Evolutionary conservation across 2,797 vertebrate species (phyloP), one percentile per base, ranked within the genome.

Genomic region (Xiphophorus birchmanni): DNA sequence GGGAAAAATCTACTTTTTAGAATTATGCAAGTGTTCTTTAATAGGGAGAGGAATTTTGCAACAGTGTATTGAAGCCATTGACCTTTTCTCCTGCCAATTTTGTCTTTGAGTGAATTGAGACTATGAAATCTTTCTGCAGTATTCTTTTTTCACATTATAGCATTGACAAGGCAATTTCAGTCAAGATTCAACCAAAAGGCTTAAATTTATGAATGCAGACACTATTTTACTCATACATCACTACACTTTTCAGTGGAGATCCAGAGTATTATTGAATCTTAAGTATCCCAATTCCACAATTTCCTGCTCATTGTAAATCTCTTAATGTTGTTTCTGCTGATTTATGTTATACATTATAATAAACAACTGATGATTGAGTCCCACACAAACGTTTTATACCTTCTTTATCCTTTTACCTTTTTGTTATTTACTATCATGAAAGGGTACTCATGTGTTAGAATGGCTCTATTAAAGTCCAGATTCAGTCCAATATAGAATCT

Each of bases 11-110:
- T 12, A 54, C 1, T 18, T 10, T 74, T 76, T 78, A 35, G 74
- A 81, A 75, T 63, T 56, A 79, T 48, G 76, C 72, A 74, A 52
- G 67, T 23, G 17, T 63, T 82, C 42, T 71, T 29, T 44, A 40
- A 80, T 29, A 50, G 74, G 32, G 23, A 77, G 26, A 67, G 21
- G 63, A 17, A 74, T 76, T 84, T 42, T 12, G 37, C 60, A 83
- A 13, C 71, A 73, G n/a, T 74, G 52, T 21, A 45, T 58, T 42
- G 63, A 6, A 69, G 65, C 65, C 35, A 26, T 40, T 69, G 47
- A 65, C 17, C 5, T 65, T 76, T 60, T 35, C 35, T 65, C 15
- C 48, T 67, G 69, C 18, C 29, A 69, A 50, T 21, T 74, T 10
- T 73, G 23, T 29, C 45, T 78, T 54, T 48, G 60, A 72, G 58